Percentiles rank a stretch among this genome's conserved stretches.
Conservation (phyloP, 2,888 invertebrate genomes). For the Rhagophthalmus giganteus region DNA sequence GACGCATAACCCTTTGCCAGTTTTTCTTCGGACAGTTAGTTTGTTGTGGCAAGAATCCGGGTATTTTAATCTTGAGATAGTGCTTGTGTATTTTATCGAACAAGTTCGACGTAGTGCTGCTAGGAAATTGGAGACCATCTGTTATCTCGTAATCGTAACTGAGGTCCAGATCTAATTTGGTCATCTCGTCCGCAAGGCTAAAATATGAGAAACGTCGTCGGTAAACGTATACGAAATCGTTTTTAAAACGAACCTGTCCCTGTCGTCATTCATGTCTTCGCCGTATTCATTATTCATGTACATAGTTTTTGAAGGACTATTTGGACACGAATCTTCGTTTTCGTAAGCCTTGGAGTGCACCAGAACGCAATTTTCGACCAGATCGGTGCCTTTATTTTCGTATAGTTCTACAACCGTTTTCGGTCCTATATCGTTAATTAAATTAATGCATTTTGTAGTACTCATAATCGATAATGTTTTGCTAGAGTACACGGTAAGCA, state of each 20-base stretch:
- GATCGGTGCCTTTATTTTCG: slow-evolving; percentile 57
- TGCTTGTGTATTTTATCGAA: slow-evolving; percentile 68
- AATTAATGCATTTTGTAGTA: slow-evolving; percentile 53
- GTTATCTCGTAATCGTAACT: slow-evolving; percentile 50
- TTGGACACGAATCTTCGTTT: slow-evolving; percentile 64
- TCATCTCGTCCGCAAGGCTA: slow-evolving; percentile 38
- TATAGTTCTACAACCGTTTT: slow-evolving; percentile 62
- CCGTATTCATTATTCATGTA: slow-evolving; percentile 38
- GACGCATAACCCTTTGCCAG: slow-evolving; percentile 65
- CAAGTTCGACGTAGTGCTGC: slow-evolving; percentile 60
- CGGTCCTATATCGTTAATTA: slow-evolving; percentile 69
- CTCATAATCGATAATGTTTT: slow-evolving; percentile 51
- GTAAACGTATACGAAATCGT: no score
- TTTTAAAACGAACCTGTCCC: slow-evolving; percentile 54
- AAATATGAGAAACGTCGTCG: no score
- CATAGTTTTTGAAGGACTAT: slow-evolving; percentile 57
- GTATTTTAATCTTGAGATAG: slow-evolving; percentile 66
- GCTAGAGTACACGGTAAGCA: slow-evolving; percentile 51
- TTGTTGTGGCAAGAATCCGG: slow-evolving; percentile 65
- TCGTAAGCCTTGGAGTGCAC: slow-evolving; percentile 64
- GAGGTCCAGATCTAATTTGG: slow-evolving; percentile 32
- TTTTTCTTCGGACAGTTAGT: slow-evolving; percentile 68
- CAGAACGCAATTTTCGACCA: slow-evolving; percentile 53
- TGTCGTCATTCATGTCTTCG: slow-evolving; percentile 45
- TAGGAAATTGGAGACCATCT: slow-evolving; percentile 55